These are phyloP conservation scores for Galleria mellonella DNA, from an alignment of 1,140 invertebrate species.

Conservation along the genomic window DNA sequence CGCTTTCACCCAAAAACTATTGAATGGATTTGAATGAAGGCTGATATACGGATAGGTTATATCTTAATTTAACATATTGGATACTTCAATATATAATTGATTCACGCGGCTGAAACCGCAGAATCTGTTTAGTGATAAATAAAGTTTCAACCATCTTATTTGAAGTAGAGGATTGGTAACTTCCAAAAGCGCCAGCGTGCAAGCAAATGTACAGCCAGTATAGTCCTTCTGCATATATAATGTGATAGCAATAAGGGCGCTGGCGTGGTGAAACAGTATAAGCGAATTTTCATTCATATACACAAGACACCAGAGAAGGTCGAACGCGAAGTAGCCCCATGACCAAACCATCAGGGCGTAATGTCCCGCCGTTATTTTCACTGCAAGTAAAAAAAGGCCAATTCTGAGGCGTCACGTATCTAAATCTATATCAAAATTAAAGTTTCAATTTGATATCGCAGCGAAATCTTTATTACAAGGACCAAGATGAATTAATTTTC, in stretches of 20 bases:
- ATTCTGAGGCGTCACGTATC: too few species aligned
- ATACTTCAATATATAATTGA: too few species aligned
- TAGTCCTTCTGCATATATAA: conserved; percentile 64
- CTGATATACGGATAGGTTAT: too few species aligned
- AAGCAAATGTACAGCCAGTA: conserved; percentile 72
- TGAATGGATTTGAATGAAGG: too few species aligned
- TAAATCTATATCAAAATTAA: too few species aligned
- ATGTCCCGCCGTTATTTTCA: conserved; percentile 25
- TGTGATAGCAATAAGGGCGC: conserved; percentile 62
- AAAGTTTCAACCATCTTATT: conserved; percentile 63
- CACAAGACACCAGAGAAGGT: conserved; percentile 74
- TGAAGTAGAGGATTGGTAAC: conserved; percentile 77
- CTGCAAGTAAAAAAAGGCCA: too few species aligned
- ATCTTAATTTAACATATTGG: too few species aligned
- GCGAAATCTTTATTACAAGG: too few species aligned
- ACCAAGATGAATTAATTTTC: too few species aligned
- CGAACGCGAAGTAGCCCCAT: conserved; percentile 76
- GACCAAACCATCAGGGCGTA: conserved; percentile 62
- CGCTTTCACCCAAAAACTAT: too few species aligned
- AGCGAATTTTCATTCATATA: conserved; percentile 67
- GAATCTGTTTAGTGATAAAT: neutral
- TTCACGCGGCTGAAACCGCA: too few species aligned
- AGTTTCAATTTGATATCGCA: too few species aligned
- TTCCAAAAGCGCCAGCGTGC: conserved; percentile 73
- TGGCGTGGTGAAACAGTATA: conserved; percentile 75